Evolutionary conservation across 64 coral and sea anemone species (phyloP), one percentile per base, ranked within the genome.

Genomic region (Montipora efflorescens): DNA sequence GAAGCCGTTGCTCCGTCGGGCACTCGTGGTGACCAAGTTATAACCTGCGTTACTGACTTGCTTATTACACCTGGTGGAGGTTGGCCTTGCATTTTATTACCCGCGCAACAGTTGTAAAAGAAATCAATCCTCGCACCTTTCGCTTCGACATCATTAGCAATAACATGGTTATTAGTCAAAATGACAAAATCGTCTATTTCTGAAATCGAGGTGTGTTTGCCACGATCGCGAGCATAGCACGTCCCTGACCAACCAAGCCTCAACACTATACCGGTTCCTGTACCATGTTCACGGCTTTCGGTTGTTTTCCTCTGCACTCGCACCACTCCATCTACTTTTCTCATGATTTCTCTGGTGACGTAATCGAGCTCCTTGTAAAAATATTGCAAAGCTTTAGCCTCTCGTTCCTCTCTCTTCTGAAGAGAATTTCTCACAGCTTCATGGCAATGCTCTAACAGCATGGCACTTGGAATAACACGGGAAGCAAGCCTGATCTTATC

Each of bases 161-260:
- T 55, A 15, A 79, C 77, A 79, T 79, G 77, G 19, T 79, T 79
- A 79, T 79, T 79, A 15, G 77, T 79, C 77, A 79, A 57, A 79
- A 79, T 79, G 19, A 21, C 77, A 79, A 79, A 79, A 79, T 79
- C 77, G 36, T 57, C 77, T 55, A 51, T 19, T 79, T 53, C 77
- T 53, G 9, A 16, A 5, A 21, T 19, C 11, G 13, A 16, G 21
- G 77, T 70, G 67, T 70, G 67, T 70, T 70, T 70, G 67, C 67
- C 67, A 70, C 67, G 67, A 70, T 70, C 67, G 67, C 67, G 77
- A 55, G 77, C 13, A 79, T 55, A 57, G 12, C 48, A 18, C 0
- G 77, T 79, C 4, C 77, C 77, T 55, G 77, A 79, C 49, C 28
- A 57, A 79, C 47, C 47, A 53, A 79, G 28, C 49, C 77, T 79